Base-by-base conservation (phyloP, 2,797 vertebrate species). In the Tenualosa thibaudeaui region DNA sequence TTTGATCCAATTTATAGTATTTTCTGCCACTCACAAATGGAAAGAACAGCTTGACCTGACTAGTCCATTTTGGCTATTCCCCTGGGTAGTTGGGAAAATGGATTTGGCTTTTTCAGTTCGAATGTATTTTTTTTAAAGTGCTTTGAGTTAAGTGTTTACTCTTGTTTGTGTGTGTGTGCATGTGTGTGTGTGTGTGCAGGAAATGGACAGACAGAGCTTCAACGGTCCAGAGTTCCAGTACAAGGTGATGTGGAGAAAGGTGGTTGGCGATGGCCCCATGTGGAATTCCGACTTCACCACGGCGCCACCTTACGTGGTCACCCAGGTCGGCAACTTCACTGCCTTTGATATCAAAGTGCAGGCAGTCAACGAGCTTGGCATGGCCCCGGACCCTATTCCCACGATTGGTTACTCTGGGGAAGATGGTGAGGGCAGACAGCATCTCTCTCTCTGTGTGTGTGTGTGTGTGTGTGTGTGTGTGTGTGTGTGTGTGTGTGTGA, bases 271-370 rank as follows among this genome's bases (percentile, higher is more conserved):
- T 0, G 94, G 96, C 3, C 95, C 94, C 0, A 84, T 85, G 7
- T 98, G 97, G 97, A 91, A 94, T 62, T 89, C 90, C 49, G 92
- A 92, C 86, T 93, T 89, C 0, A 95, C 96, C 81, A 92, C 65
- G 0, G 84, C 87, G 0, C 92, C 96, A 0, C 94, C 94, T 2
- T 88, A 96, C 46, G 84, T 92, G 1, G 91, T 99, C 78, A 88
- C 81, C 1, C 91, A 93, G 31, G 93, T 96, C 0, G 94, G 95
- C 37, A 94, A 95, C 88, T 98, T 97, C 82, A 95, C 95, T 31
- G 96, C 96, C 0, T 98, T 96, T 82, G 96, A 98, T 84, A 96
- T 98, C 86, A 97, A 96, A 92, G 97, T 98, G 40, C 97, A 97
- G 90, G 93, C 97, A 0, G 83, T 96, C 82, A 98, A 98, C 90